phyloP scores from a whole-genome alignment of 1,140 invertebrate genomes.

The Bombus superbus region DNA sequence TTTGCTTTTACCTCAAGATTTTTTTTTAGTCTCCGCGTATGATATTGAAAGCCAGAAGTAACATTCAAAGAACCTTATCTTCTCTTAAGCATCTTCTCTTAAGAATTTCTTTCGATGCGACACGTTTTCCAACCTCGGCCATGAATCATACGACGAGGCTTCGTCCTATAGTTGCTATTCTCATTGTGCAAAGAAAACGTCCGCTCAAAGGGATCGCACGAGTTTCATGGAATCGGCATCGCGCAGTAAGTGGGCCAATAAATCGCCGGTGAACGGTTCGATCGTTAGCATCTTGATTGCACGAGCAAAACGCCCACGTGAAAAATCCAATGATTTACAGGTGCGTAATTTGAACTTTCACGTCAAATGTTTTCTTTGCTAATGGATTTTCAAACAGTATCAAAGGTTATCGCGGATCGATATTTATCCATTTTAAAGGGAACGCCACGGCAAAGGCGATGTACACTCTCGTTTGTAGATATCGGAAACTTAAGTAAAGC shows the following conservation, averaged over 20 bases:
- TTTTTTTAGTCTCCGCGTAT: no score
- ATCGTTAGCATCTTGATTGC: background rate
- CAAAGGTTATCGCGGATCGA: no score
- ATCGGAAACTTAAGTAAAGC: no score
- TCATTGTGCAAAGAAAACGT: background rate
- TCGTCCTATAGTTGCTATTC: background rate
- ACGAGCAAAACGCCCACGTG: background rate
- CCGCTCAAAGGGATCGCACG: background rate
- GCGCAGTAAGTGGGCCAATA: background rate
- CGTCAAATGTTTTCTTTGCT: background rate
- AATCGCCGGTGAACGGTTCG: conserved; percentile 16
- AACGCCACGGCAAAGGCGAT: background rate
- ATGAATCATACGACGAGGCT: background rate
- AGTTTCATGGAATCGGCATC: background rate
- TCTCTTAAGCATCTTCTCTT: background rate
- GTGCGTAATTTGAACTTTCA: background rate
- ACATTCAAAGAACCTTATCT: background rate
- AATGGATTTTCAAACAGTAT: background rate
- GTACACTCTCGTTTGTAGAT: background rate
- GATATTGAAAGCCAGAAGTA: background rate
- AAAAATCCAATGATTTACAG: background rate
- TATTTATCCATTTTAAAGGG: background rate
- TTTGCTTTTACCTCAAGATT: no score
- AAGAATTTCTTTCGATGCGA: background rate
- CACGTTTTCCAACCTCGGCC: background rate